Evolutionary conservation across 2,888 invertebrate species (phyloP), one percentile per base, ranked within the genome.

Genomic region (Cantharis flavilabris): DNA sequence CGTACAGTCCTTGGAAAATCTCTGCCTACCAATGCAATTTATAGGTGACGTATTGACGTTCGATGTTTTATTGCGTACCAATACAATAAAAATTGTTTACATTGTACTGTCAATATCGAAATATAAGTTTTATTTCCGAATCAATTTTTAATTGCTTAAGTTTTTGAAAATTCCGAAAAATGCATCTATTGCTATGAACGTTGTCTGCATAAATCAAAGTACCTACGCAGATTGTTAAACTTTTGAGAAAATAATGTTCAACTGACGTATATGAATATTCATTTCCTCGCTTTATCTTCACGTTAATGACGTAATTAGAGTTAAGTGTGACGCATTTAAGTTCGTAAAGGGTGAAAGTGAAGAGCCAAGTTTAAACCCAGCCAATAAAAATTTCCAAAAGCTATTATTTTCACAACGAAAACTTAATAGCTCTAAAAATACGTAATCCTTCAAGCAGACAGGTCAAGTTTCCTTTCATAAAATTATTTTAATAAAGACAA

Each of bases 1-100:
- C 82, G 84, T 83, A 84, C 83, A 83, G 73, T 83, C 84, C 76
- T 77, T 82, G 84, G 82, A 82, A 84, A 84, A 84, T 84, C 83
- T 80, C 76, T 76, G 78, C 79, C 83, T 83, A 82, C 72, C 73
- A 75, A 73, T 78, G 78, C 78, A 78, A 70, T 78, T 78, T 78
- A 77, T 77, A 72, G 77, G 75, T 77, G 75, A 77, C 75, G 72
- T 77, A 77, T 77, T 75, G 77, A 75, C 77, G 74, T 28, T 70
- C 62, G 67, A 26, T 20, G 49, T 69, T 64, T 71, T 33, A 74
- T 71, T 72, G 33, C 18, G 63, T 63, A 70, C 63, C 26, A 13
- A 64, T 70, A 18, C 62, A 62, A 33, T 62, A 28, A 13, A 18
- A 23, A 20, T 20, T 64, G 13, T 72, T 70, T 70, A 14, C 70